Percentiles rank a stretch among this genome's conserved stretches.
Conservation (phyloP, 2,113 vertebrate species). For the Ciconia boyciana region DNA sequence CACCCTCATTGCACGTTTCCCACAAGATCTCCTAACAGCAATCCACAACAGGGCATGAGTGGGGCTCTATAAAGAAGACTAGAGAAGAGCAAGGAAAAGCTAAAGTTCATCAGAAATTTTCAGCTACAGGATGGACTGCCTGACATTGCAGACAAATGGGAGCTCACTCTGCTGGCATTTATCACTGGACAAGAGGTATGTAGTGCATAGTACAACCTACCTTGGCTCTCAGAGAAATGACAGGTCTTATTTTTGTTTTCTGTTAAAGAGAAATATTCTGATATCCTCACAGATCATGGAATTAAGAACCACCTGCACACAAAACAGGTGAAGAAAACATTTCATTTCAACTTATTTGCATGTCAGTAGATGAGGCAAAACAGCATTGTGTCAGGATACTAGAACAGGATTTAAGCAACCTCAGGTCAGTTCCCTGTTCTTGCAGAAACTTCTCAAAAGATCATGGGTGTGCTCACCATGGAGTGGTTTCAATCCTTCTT, state of each 20-base stretch:
- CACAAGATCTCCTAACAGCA: neutral
- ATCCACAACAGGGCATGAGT: neutral
- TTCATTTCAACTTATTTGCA: neutral
- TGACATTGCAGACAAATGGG: neutral
- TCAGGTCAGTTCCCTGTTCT: neutral
- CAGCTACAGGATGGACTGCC: neutral
- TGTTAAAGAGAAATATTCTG: neutral
- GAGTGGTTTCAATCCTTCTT: neutral
- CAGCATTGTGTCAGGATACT: neutral
- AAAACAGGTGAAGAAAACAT: neutral
- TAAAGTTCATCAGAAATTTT: neutral
- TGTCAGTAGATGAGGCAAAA: neutral
- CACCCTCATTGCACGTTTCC: accelerated
- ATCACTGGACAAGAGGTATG: neutral
- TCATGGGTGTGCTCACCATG: accelerated
- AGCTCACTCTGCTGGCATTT: neutral
- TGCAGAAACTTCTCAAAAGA: neutral
- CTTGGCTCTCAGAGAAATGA: neutral
- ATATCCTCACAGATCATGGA: neutral
- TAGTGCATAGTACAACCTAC: neutral
- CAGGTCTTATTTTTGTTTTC: neutral
- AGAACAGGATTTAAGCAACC: neutral
- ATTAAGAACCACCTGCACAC: neutral
- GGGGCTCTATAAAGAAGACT: neutral
- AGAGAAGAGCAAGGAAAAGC: neutral